Percentiles rank a stretch among this genome's conserved stretches.
phyloP scores from a whole-genome alignment of 2,113 vertebrate genomes.

The Uria aalge region DNA sequence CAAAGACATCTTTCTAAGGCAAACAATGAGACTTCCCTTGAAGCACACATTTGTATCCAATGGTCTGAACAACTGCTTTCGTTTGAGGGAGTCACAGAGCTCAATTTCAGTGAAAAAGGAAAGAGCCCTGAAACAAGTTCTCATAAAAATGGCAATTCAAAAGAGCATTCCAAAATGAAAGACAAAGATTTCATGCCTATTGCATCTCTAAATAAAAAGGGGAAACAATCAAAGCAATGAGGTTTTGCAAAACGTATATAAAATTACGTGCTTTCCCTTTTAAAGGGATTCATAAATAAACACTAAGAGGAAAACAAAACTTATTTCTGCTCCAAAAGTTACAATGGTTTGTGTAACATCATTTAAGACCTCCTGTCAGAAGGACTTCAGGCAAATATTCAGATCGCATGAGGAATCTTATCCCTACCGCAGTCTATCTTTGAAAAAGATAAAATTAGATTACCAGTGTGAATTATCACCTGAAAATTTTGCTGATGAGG shows the following conservation, averaged over 20 bases:
- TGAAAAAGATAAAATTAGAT: not conserved
- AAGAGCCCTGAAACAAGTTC: not conserved
- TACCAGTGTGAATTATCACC: conserved; percentile 35
- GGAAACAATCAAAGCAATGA: not conserved
- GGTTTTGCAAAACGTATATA: not conserved
- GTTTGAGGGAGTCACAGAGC: not conserved
- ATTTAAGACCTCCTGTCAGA: not conserved
- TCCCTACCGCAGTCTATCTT: not conserved
- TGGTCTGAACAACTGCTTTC: not conserved
- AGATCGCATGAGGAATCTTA: not conserved
- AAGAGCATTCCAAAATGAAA: not conserved
- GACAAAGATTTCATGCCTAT: not conserved
- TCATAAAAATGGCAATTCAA: not conserved
- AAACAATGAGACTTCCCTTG: not conserved
- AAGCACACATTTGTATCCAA: not conserved
- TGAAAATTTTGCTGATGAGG: conserved; percentile 31
- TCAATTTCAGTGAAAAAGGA: not conserved
- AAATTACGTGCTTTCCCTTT: not conserved
- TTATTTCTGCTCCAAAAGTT: not conserved
- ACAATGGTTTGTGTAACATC: not conserved
- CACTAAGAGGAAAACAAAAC: not conserved
- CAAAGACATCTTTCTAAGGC: not conserved
- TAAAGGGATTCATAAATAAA: not conserved
- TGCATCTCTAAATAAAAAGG: not conserved
- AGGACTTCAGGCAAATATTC: not conserved